Conservation (phyloP, 1,140 invertebrate species). For the Pogonomyrmex californicus region DNA sequence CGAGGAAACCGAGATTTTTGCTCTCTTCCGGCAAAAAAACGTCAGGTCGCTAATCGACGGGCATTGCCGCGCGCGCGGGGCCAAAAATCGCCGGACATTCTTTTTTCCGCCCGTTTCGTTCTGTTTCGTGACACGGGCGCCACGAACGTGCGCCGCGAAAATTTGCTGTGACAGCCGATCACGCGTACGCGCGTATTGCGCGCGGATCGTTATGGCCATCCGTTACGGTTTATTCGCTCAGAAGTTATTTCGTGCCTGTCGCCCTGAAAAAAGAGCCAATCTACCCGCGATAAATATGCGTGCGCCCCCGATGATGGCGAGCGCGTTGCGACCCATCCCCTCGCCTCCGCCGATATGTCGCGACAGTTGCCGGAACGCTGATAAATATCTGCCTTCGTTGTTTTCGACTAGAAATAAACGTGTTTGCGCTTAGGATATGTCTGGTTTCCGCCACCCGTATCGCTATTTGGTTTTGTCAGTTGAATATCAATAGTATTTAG, state of each 20-base stretch:
- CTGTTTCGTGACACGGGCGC: slow-evolving; percentile 24
- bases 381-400: slow-evolving; percentile 60
- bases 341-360: slow-evolving; percentile 22
- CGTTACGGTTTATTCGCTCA: slow-evolving; percentile 67
- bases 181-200: slow-evolving; percentile 38
- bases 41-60: slow-evolving; percentile 27
- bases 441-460: neutral
- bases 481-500: neutral
- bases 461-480: neutral
- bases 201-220: slow-evolving; percentile 60
- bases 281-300: slow-evolving; percentile 61
- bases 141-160: slow-evolving; percentile 40
- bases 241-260: slow-evolving; percentile 65
- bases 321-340: slow-evolving; percentile 28
- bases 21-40: neutral
- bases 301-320: slow-evolving; percentile 37
- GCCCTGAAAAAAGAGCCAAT: slow-evolving; percentile 64
- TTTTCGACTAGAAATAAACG: slow-evolving; percentile 45
- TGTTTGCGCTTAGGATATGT: slow-evolving; percentile 22
- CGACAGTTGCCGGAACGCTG: slow-evolving; percentile 52
- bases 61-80: neutral
- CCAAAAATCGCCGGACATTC: slow-evolving; percentile 16
- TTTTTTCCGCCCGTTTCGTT: slow-evolving; percentile 15
- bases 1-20: neutral
- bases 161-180: slow-evolving; percentile 60